These are phyloP conservation scores for Acleris emargana DNA, from an alignment of 2,888 invertebrate genomes.

Conservation along the genomic window DNA sequence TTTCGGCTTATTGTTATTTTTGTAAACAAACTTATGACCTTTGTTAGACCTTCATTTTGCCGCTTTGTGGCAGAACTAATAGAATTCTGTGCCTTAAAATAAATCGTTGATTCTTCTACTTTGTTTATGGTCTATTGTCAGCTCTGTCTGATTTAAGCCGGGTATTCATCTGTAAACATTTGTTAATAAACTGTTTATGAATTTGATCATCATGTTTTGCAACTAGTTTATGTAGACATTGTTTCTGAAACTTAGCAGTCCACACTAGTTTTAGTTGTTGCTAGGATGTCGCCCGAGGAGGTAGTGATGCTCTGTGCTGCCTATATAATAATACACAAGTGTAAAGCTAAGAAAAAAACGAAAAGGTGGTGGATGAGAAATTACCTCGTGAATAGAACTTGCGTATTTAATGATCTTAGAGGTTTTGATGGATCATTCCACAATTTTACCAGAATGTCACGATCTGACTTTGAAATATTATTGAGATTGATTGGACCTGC, in stretches of 20 bases:
- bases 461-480: conserved; percentile 18
- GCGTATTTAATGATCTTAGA: conserved; percentile 16
- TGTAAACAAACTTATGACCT: too few relatives aligned
- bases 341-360: not conserved
- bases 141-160: too few relatives aligned
- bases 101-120: too few relatives aligned
- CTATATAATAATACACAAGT: conserved; percentile 23
- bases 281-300: conserved; percentile 23
- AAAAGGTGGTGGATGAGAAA: too few relatives aligned
- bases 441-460: conserved; percentile 19
- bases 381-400: conserved; percentile 19
- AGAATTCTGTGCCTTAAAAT: too few relatives aligned
- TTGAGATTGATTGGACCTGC: conserved; percentile 31
- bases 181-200: conserved; percentile 7
- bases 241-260: conserved; percentile 23
- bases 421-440: conserved; percentile 19
- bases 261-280: conserved; percentile 13
- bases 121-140: too few relatives aligned
- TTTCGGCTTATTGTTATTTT: too few relatives aligned
- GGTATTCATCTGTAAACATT: conserved; percentile 12
- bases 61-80: too few relatives aligned
- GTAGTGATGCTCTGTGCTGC: conserved; percentile 28
- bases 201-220: conserved; percentile 4
- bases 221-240: conserved; percentile 1
- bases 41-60: too few relatives aligned